A percentile compares a stretch with the other conserved stretches of the same genome.
These are phyloP conservation scores for Xenus cinereus DNA, from an alignment of 2,113 vertebrate species.

Conservation along the genomic window DNA sequence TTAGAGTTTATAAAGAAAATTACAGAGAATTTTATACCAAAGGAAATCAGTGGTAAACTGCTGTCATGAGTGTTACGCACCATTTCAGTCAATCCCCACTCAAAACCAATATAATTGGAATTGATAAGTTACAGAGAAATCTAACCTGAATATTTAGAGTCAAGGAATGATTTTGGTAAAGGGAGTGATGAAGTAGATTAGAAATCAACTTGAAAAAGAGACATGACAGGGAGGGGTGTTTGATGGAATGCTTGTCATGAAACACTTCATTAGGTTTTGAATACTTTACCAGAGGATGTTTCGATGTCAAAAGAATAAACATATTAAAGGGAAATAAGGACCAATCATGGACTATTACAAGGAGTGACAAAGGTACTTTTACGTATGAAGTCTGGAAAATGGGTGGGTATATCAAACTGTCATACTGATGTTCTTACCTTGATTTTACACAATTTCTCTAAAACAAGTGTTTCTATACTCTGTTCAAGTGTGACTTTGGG, in stretches of 20 bases:
- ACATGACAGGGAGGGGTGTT: not conserved
- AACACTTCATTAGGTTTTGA: not conserved
- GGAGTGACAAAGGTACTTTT: not conserved
- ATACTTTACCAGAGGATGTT: not conserved
- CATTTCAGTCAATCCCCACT: not conserved
- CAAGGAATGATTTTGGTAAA: not conserved
- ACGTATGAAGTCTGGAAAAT: not conserved
- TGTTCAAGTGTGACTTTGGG: not conserved
- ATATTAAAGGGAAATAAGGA: not conserved
- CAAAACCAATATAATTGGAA: not conserved
- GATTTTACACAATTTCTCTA: not conserved
- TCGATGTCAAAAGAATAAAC: not conserved
- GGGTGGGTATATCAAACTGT: not conserved
- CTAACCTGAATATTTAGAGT: not conserved
- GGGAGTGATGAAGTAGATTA: not conserved
- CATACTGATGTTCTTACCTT: not conserved
- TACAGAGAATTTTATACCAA: not conserved
- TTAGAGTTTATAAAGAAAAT: not conserved
- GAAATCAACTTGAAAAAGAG: not conserved
- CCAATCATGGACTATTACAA: not conserved
- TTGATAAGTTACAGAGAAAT: not conserved
- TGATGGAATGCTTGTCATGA: not conserved
- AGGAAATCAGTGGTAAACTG: not conserved
- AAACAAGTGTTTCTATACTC: not conserved
- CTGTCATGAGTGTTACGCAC: not conserved